Evolutionary conservation across 2,888 invertebrate genomes (phyloP).

Genomic region (Eristalis pertinax): DNA sequence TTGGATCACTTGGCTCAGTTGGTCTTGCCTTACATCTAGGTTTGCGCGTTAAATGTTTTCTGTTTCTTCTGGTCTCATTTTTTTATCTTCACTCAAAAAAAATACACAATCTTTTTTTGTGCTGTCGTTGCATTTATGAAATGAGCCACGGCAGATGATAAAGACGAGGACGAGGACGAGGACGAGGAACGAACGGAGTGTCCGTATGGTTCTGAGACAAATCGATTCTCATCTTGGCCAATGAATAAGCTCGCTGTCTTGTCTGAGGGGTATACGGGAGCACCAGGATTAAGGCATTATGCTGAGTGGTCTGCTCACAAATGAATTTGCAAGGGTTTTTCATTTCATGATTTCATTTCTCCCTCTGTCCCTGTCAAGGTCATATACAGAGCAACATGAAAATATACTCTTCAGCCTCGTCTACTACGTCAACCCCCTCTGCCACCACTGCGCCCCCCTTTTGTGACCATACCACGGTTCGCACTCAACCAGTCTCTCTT

Average conservation of each 20-base stretch:
- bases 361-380: slow-evolving; percentile 39
- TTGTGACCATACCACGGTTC: background rate
- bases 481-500: background rate
- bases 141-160: background rate
- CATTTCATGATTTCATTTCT: slow-evolving; percentile 8
- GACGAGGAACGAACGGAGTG: slow-evolving; percentile 1
- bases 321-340: slow-evolving; percentile 4
- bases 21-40: slow-evolving; percentile 60
- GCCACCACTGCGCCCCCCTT: background rate
- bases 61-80: slow-evolving; percentile 20
- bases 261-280: background rate
- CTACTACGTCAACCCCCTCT: background rate
- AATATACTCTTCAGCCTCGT: slow-evolving; percentile 3
- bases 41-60: slow-evolving; percentile 63
- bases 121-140: slow-evolving; percentile 59
- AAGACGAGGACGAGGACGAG: background rate
- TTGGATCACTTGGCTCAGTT: slow-evolving; percentile 1
- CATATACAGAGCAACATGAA: slow-evolving; percentile 21
- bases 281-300: slow-evolving; percentile 21
- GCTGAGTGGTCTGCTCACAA: slow-evolving; percentile 26
- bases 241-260: background rate
- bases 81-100: slow-evolving; percentile 5
- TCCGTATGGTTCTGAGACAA: slow-evolving; percentile 24
- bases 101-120: slow-evolving; percentile 11
- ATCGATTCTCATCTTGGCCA: slow-evolving; percentile 31